Base-by-base conservation (phyloP, 2,797 vertebrate species). In the Tympanoctomys barrerae region DNA sequence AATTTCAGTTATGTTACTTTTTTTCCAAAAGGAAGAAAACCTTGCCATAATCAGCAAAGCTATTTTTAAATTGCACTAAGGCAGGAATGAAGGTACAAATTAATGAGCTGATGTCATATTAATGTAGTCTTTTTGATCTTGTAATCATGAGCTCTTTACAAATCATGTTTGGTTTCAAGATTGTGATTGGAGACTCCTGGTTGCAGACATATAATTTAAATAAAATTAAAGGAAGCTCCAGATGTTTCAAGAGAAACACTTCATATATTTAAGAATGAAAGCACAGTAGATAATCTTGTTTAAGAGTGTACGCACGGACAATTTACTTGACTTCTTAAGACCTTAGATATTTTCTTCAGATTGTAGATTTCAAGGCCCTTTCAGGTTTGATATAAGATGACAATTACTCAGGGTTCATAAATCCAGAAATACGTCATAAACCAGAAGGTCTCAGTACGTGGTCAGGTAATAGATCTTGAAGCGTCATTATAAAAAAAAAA, bases 141-240 rank as follows among this genome's bases (percentile, higher is more conserved):
- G 96, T 96, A 96, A 98, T 97, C 98, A 97, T 78, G 96, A 97
- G 96, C 89, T 97, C 93, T 92, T 95, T 97, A 97, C 90, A 98
- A 98, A 98, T 83, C 79, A 85, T 98, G 95, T 97, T 97, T 97
- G 94, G 96, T 96, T 97, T 78, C 87, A 94, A 94, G 93, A 96
- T 75, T 89, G 0, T 71, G 96, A 89, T 97, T 96, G 28, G 2
- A 97, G 96, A 96, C 70, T 71, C 66, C 87, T 96, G 93, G 97
- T 64, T 97, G 94, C 94, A 97, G 96, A 97, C 91, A 54, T 98
- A 95, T 95, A 98, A 95, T 88, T 95, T 95, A 98, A 97, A 98
- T 79, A 42, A 26, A 86, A 66, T 90, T 97, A 96, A 95, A 95
- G 89, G 85, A 89, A 95, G 82, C 95, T 96, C 96, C 96, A 97